Evolutionary conservation across 2,113 vertebrate genomes (phyloP).

Genomic region (Protobothrops mucrosquamatus): DNA sequence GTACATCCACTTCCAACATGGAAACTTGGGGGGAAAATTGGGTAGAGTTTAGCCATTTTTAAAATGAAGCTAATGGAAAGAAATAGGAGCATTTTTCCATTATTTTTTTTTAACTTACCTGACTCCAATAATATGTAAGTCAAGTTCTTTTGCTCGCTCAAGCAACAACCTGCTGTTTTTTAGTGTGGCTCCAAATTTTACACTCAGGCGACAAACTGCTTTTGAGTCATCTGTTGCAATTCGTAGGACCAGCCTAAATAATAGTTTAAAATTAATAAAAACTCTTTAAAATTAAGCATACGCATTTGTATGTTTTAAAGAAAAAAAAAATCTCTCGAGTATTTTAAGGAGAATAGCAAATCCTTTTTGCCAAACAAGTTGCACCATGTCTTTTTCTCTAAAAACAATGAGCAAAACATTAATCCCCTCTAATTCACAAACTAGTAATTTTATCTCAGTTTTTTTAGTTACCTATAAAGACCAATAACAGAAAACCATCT

Average conservation of each 20-base stretch:
- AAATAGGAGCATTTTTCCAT: background rate
- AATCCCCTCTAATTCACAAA: background rate
- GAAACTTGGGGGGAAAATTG: constrained; percentile 72
- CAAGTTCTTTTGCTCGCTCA: constrained; percentile 87
- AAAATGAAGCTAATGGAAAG: accelerated
- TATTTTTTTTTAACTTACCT: constrained; percentile 67
- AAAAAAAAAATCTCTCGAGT: background rate
- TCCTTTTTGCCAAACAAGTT: background rate
- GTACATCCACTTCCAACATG: constrained; percentile 97
- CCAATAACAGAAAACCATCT: background rate
- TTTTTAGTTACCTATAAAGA: background rate
- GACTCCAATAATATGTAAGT: constrained; percentile 88
- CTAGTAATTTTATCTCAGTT: background rate
- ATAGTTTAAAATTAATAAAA: background rate
- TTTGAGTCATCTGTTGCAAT: constrained; percentile 97
- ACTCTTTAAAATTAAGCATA: background rate
- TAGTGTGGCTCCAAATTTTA: constrained; percentile 93
- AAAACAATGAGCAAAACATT: background rate
- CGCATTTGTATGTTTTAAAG: background rate
- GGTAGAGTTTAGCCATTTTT: background rate
- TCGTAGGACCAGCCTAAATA: constrained; percentile 86
- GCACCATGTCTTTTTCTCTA: background rate
- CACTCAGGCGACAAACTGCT: constrained; percentile 90
- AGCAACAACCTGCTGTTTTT: constrained; percentile 88
- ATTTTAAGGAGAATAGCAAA: background rate